Percentiles rank a stretch among this genome's conserved stretches.
Conservation (phyloP, 1,140 invertebrate species). For the Lutraria rhynchaena region DNA sequence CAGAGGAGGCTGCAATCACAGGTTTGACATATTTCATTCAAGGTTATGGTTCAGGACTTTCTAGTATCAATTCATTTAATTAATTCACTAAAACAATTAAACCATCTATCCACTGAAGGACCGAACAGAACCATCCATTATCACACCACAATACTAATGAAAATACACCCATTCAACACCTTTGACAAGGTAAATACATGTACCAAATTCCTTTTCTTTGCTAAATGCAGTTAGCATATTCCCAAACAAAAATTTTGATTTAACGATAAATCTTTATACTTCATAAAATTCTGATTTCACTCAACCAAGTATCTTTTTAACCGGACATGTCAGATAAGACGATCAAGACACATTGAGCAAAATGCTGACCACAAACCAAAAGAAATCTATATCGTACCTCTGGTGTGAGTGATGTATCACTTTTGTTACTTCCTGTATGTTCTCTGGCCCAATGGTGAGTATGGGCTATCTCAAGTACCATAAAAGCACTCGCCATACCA, state of each 20-base stretch:
- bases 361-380: not conserved
- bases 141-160: too few species aligned
- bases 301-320: not conserved
- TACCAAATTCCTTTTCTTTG: too few species aligned
- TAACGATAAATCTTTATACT: not conserved
- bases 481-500: constrained; percentile 98
- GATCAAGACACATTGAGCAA: not conserved
- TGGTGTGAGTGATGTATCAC: constrained; percentile 75
- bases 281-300: not conserved
- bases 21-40: too few species aligned
- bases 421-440: constrained; percentile 77
- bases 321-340: not conserved
- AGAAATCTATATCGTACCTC: constrained; percentile 64
- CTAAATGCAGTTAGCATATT: not conserved
- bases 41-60: too few species aligned
- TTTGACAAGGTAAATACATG: too few species aligned
- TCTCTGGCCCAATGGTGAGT: constrained; percentile 99
- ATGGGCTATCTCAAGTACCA: constrained; percentile 98
- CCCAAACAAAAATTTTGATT: not conserved
- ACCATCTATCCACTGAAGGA: too few species aligned
- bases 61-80: too few species aligned
- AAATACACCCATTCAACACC: too few species aligned
- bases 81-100: too few species aligned
- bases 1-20: too few species aligned
- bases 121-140: too few species aligned